These are phyloP conservation scores for Brenthis ino DNA, from an alignment of 2,888 invertebrate species.

Conservation along the genomic window DNA sequence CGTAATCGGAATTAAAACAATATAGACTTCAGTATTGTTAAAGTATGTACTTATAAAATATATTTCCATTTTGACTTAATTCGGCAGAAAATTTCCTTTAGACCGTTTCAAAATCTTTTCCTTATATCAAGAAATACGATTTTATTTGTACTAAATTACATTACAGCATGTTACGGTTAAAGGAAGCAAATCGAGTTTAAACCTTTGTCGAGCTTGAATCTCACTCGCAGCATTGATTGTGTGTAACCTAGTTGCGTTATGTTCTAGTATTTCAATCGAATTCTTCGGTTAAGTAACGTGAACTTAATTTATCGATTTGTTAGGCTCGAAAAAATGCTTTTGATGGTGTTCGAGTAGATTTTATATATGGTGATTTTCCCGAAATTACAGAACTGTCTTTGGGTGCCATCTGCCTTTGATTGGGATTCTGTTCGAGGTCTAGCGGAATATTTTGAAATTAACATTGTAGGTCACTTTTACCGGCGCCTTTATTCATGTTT, in stretches of 20 bases:
- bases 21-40: no score
- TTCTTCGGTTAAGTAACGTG: conserved; percentile 14
- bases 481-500: no score
- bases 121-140: conserved; percentile 4
- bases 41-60: no score
- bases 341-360: neutral
- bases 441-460: no score
- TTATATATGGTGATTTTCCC: neutral
- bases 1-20: no score
- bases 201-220: conserved; percentile 21
- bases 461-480: no score
- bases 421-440: no score
- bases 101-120: conserved; percentile 1
- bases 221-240: conserved; percentile 22
- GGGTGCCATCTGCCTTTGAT: no score
- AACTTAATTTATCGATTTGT: conserved; percentile 2
- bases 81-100: neutral
- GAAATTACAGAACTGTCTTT: neutral
- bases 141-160: conserved; percentile 27
- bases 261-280: conserved; percentile 17
- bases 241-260: conserved; percentile 17
- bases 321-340: neutral
- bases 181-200: conserved; percentile 24
- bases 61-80: no score
- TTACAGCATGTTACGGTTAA: conserved; percentile 29